Evolutionary conservation across 2,797 vertebrate species (phyloP), one percentile per base, ranked within the genome.

Genomic region (Pangasius macronema): DNA sequence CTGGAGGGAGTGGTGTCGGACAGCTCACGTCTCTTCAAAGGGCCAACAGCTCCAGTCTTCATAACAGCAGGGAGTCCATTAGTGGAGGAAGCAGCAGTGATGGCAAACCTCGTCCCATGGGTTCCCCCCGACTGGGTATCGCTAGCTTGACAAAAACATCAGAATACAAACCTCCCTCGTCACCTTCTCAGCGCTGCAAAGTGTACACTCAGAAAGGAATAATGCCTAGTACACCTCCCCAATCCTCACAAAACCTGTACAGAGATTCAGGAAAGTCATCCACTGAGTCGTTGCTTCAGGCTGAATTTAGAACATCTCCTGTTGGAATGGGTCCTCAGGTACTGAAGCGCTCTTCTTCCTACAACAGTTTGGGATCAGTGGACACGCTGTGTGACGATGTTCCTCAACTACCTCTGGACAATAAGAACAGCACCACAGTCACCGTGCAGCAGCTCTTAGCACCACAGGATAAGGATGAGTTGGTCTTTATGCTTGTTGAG

Each of bases 171-270:
- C 97, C 97, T 83, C 96, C 97, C 0, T 96, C 95, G 30, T 99
- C 98, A 57, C 98, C 98, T 10, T 99, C 98, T 11, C 98, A 99
- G 93, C 95, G 99, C 10, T 99, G 98, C 94, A 92, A 92, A 88
- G 98, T 99, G 24, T 98, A 98, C 90, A 99, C 99, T 9, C 98
- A 99, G 94, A 99, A 99, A 91, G 97, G 98, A 7, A 96, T 99
- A 57, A 92, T 98, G 91, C 99, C 98, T 0, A 94, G 95, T 77
- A 95, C 97, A 0, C 94, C 96, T 0, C 95, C 97, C 0, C 92
- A 95, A 33, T 95, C 95, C 67, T 95, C 95, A 55, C 95, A 96
- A 76, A 92, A 95, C 53, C 86, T 96, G 87, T 94, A 92, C 92
- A 72, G 55, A 72, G 91, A 93, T 67, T 88, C 95, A 0, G 94